Evolutionary conservation across 2,888 invertebrate species (phyloP).

Genomic region (Matsumyia berberina): DNA sequence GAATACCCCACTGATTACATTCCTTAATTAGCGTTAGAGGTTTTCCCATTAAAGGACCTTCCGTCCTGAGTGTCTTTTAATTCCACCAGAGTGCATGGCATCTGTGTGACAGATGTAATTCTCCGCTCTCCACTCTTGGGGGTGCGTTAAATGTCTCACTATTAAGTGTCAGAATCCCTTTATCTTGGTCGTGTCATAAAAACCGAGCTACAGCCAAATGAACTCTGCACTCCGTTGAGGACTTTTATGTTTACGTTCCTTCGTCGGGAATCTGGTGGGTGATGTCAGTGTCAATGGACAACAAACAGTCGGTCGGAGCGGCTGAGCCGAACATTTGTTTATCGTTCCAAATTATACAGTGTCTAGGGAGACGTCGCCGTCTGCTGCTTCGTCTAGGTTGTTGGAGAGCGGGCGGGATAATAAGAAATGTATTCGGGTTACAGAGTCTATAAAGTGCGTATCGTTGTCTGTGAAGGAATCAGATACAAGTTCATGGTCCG

Average conservation of each 20-base stretch:
- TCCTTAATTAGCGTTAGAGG: conserved; percentile 34
- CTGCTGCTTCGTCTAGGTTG: no score
- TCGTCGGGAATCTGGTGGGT: neutral
- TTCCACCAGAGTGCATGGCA: conserved; percentile 7
- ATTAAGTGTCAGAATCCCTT: conserved; percentile 42
- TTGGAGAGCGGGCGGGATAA: no score
- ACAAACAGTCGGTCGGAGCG: neutral
- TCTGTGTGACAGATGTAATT: conserved; percentile 43
- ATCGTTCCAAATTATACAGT: conserved; percentile 5
- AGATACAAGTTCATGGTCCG: conserved; percentile 44
- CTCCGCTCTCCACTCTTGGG: conserved; percentile 5
- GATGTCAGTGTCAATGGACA: conserved; percentile 28
- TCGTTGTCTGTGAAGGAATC: conserved; percentile 15
- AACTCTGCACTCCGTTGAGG: neutral
- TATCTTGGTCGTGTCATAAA: conserved; percentile 21
- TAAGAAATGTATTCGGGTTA: neutral
- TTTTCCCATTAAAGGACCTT: conserved; percentile 20
- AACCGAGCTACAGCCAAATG: conserved; percentile 7
- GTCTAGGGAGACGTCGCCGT: neutral
- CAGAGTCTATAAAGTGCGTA: neutral
- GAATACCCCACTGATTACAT: conserved; percentile 28
- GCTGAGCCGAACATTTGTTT: neutral
- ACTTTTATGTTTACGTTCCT: conserved; percentile 7
- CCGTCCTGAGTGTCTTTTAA: conserved; percentile 18
- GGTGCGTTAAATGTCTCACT: conserved; percentile 19